Evolutionary conservation across 64 coral and sea anemone species (phyloP).

Genomic region (Acropora tenuis): DNA sequence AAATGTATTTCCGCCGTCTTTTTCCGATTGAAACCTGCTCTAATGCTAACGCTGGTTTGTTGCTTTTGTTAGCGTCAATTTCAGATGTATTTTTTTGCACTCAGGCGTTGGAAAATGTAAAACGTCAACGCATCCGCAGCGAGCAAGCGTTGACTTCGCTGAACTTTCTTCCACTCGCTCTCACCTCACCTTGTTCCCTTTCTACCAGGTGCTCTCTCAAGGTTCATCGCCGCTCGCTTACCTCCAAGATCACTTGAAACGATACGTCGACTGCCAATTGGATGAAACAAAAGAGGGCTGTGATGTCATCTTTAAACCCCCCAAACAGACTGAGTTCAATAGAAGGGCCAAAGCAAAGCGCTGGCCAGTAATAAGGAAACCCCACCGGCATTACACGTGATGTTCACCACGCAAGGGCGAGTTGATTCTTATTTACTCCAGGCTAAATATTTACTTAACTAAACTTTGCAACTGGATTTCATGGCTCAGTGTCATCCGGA

Average conservation of each 20-base stretch:
- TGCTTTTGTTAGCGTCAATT: too few species aligned
- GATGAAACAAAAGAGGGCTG: conserved; percentile 13
- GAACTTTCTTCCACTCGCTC: neutral
- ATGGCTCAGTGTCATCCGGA: neutral
- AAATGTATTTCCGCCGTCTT: neutral
- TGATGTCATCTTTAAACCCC: conserved; percentile 26
- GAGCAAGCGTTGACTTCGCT: too few species aligned
- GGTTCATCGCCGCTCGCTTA: conserved; percentile 58
- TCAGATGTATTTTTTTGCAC: too few species aligned
- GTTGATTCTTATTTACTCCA: neutral
- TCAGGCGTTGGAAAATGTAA: too few species aligned
- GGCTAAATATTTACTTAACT: neutral
- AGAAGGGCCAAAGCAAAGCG: neutral
- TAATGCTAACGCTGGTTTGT: too few species aligned
- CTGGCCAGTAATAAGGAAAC: conserved; percentile 19
- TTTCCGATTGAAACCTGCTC: too few species aligned
- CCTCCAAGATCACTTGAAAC: conserved; percentile 40
- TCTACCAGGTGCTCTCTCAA: conserved; percentile 30
- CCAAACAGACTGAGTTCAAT: neutral
- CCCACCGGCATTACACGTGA: conserved; percentile 26
- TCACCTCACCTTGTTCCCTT: neutral
- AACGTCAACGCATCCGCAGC: too few species aligned
- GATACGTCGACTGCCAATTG: conserved; percentile 34
- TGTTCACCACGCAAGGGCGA: neutral
- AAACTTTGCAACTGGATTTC: neutral